A percentile compares a stretch with the other conserved stretches of the same genome.
Conservation (phyloP, 2,113 vertebrate species). For the Eubucco bourcierii region DNA sequence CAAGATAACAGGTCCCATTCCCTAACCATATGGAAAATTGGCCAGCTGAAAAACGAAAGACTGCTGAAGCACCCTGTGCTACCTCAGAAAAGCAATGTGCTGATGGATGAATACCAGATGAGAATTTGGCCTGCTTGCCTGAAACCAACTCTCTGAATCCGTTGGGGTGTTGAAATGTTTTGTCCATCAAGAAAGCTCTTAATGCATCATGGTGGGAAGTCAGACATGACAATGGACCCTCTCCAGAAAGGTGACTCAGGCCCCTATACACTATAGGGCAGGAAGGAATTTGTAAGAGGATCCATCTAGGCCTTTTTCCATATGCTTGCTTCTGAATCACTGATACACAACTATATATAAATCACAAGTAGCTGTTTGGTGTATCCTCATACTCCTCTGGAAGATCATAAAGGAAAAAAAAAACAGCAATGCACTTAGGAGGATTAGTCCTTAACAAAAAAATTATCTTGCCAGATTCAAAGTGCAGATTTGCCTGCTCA, state of each 20-base stretch:
- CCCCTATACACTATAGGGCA: background rate
- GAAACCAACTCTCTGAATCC: background rate
- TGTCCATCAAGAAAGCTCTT: background rate
- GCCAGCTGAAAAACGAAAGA: background rate
- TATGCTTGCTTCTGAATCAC: slow-evolving; percentile 42
- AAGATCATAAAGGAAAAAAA: background rate
- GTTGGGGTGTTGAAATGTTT: background rate
- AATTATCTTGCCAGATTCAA: background rate
- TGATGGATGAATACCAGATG: background rate
- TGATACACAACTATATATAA: slow-evolving; percentile 30
- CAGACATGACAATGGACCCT: background rate
- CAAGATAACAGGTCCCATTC: background rate
- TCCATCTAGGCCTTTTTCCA: slow-evolving; percentile 1
- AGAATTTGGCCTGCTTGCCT: background rate
- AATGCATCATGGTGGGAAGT: background rate
- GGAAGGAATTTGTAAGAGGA: background rate
- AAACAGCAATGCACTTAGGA: background rate
- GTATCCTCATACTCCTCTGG: background rate
- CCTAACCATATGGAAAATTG: background rate
- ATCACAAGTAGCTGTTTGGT: background rate
- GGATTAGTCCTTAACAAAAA: background rate
- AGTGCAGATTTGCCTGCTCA: background rate
- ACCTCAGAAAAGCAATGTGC: background rate
- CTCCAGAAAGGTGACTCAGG: background rate
- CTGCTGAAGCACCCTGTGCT: background rate